Evolutionary conservation across 2,888 invertebrate genomes (phyloP).

Genomic region (Netelia virgata): DNA sequence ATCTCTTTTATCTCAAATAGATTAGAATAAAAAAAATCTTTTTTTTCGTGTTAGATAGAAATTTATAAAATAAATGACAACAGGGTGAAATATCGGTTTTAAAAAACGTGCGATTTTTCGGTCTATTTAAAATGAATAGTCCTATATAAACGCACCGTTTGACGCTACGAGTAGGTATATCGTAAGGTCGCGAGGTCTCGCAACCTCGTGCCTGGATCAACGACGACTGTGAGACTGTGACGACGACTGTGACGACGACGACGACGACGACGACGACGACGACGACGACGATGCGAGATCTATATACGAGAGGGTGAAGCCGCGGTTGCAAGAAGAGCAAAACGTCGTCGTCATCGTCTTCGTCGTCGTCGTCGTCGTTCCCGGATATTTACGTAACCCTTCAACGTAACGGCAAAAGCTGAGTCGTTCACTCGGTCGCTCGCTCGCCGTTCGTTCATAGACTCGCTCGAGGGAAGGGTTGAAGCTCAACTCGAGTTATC

Average conservation of each 20-base stretch:
- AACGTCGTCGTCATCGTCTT: conserved; percentile 50
- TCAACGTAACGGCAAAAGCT: conserved; percentile 39
- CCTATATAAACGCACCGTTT: not conserved
- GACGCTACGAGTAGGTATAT: not conserved
- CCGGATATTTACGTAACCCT: conserved; percentile 63
- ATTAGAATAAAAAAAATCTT: no score
- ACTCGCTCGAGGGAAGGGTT: not conserved
- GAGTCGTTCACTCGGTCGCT: conserved; percentile 59
- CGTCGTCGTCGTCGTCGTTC: conserved; percentile 39
- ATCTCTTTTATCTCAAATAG: no score
- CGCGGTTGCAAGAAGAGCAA: conserved; percentile 18
- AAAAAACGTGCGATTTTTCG: not conserved
- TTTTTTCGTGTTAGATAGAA: no score
- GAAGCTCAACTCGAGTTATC: conserved; percentile 58
- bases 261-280: not conserved
- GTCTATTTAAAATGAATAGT: not conserved
- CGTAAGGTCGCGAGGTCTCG: not conserved
- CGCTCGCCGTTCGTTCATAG: conserved; percentile 51
- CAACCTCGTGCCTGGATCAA: not conserved
- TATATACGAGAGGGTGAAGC: not conserved
- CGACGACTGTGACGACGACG: no score
- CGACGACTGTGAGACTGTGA: not conserved
- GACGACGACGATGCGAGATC: conserved; percentile 5
- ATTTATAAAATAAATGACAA: no score
- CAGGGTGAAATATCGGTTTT: no score